Percentiles rank a stretch among this genome's conserved stretches.
phyloP scores from a whole-genome alignment of 2,797 vertebrate genomes.

The Pseudomugil tenellus region DNA sequence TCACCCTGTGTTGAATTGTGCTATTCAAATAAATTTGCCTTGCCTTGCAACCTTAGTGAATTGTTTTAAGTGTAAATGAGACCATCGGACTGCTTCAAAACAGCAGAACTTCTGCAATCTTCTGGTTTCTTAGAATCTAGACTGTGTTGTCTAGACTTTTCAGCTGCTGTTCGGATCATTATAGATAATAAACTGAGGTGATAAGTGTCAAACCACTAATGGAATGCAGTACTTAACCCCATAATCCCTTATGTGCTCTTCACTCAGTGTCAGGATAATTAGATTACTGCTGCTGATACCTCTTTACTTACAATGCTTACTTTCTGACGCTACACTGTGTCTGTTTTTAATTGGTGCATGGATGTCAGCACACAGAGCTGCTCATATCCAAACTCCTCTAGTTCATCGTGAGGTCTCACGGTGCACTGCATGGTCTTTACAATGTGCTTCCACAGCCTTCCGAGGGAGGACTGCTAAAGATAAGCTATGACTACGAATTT shows the following conservation, averaged over 20 bases:
- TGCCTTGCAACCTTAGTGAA: no score
- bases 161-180: slow-evolving; percentile 68
- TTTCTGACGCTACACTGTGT: not conserved
- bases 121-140: slow-evolving; percentile 22
- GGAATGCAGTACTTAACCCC: slow-evolving; percentile 76
- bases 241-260: slow-evolving; percentile 72
- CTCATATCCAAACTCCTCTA: slow-evolving; percentile 25
- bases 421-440: slow-evolving; percentile 26
- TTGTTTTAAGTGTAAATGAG: slow-evolving; percentile 44
- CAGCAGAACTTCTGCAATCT: not conserved
- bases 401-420: slow-evolving; percentile 8
- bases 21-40: no score
- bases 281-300: slow-evolving; percentile 73
- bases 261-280: slow-evolving; percentile 77
- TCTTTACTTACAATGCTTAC: slow-evolving; percentile 50
- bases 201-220: slow-evolving; percentile 77
- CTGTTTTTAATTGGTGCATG: not conserved
- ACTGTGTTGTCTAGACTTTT: slow-evolving; percentile 41
- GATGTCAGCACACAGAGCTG: slow-evolving; percentile 5
- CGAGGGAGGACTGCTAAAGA: slow-evolving; percentile 42
- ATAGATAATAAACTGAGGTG: slow-evolving; percentile 78
- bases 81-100: slow-evolving; percentile 40
- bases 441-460: slow-evolving; percentile 30
- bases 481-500: slow-evolving; percentile 72
- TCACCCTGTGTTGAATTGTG: slow-evolving; percentile 44